Evolutionary conservation across 2,113 vertebrate species (phyloP).

Genomic region (Nothobranchius kuhntae): DNA sequence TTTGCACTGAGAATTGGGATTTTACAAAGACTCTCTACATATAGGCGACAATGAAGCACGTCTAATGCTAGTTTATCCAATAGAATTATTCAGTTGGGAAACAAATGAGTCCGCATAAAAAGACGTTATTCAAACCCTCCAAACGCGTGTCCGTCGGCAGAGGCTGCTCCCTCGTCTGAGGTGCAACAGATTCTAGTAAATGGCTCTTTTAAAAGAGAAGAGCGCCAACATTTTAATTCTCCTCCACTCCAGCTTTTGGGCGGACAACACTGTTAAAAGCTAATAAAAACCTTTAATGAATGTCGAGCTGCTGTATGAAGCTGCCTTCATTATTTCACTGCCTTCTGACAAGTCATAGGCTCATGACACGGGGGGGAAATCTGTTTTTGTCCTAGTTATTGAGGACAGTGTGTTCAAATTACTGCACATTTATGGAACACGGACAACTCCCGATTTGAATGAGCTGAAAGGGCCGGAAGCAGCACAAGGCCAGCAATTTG

Average conservation of each 20-base stretch:
- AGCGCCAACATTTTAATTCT: constrained; percentile 25
- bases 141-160: constrained; percentile 33
- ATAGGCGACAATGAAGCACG: constrained; percentile 56
- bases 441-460: background rate
- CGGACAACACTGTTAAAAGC: background rate
- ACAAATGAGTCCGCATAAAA: constrained; percentile 32
- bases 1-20: constrained; percentile 30
- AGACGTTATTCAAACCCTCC: constrained; percentile 46
- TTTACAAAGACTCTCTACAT: constrained; percentile 51
- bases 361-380: background rate
- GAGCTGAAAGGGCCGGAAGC: background rate
- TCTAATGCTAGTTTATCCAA: constrained; percentile 48
- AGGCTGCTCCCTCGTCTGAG: constrained; percentile 13
- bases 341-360: background rate
- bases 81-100: constrained; percentile 55
- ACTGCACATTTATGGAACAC: background rate
- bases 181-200: background rate
- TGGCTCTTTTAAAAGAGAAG: constrained; percentile 1
- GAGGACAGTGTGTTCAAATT: background rate
- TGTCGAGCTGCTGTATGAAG: background rate
- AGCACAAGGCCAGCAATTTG: background rate
- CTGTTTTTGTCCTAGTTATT: background rate
- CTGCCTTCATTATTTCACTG: background rate
- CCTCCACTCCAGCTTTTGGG: background rate
- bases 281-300: background rate